Conservation (phyloP, 2,888 invertebrate genomes). For the Lepidonotus clava region DNA sequence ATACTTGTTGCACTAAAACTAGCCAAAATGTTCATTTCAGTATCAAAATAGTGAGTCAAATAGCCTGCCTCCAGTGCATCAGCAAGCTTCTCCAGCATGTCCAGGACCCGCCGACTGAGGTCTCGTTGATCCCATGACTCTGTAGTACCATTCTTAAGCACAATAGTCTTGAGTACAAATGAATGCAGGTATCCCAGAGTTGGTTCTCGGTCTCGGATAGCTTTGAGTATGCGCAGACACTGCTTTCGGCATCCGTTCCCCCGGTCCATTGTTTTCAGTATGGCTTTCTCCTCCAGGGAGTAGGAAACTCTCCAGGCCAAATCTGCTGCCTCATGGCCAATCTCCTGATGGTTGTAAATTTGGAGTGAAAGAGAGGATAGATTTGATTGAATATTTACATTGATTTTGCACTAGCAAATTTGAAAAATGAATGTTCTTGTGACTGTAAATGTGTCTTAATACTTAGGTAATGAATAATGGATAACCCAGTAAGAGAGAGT, state of each 20-base stretch:
- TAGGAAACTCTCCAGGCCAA: slow-evolving; percentile 1
- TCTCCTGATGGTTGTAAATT: not conserved
- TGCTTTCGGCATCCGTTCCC: slow-evolving; percentile 18
- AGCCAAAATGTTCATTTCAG: not conserved
- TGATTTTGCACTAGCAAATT: too few relatives aligned
- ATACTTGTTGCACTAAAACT: not conserved
- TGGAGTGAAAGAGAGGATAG: too few relatives aligned
- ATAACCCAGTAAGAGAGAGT: too few relatives aligned
- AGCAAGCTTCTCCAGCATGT: slow-evolving; percentile 7
- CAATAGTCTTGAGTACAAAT: not conserved
- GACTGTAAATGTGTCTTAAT: too few relatives aligned
- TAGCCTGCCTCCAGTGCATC: not conserved
- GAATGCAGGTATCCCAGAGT: not conserved
- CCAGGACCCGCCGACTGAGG: not conserved
- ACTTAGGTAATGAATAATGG: too few relatives aligned
- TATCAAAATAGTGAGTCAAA: not conserved
- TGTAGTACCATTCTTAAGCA: not conserved
- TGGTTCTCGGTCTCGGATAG: not conserved
- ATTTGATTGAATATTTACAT: too few relatives aligned
- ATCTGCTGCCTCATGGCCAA: not conserved
- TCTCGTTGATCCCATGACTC: not conserved
- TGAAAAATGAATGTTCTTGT: too few relatives aligned
- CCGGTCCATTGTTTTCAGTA: not conserved
- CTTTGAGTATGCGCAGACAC: slow-evolving; percentile 18
- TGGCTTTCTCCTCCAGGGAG: not conserved